These are phyloP conservation scores for Idaea straminata DNA, from an alignment of 2,888 invertebrate species.

Conservation along the genomic window DNA sequence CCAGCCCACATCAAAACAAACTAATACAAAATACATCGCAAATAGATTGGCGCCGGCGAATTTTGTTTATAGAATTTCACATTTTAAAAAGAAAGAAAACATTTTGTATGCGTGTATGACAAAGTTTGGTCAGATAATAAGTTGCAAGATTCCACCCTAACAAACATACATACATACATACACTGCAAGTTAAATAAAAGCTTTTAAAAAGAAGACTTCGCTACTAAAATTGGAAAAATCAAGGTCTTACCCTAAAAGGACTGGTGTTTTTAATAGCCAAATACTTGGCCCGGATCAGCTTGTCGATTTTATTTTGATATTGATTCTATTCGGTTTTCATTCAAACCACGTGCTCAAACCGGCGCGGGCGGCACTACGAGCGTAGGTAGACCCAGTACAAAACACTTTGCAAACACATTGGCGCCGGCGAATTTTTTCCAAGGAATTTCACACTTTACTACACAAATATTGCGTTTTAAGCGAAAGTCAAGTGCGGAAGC, in stretches of 20 bases:
- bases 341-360: neutral
- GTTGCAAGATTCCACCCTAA: too few relatives aligned
- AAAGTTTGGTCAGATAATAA: too few relatives aligned
- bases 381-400: conserved; percentile 17
- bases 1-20: conserved; percentile 44
- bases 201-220: too few relatives aligned
- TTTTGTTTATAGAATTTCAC: conserved; percentile 19
- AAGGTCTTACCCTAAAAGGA: too few relatives aligned
- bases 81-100: neutral
- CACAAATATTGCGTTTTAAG: conserved; percentile 18
- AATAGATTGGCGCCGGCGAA: conserved; percentile 28
- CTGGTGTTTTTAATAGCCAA: too few relatives aligned
- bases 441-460: conserved; percentile 28
- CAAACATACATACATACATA: too few relatives aligned
- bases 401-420: conserved; percentile 21
- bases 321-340: too few relatives aligned
- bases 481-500: conserved; percentile 28
- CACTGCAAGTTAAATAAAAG: too few relatives aligned
- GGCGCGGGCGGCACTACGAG: neutral
- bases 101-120: too few relatives aligned
- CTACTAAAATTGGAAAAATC: too few relatives aligned
- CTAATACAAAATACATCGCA: conserved; percentile 17
- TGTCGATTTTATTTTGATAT: too few relatives aligned
- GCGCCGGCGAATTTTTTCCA: conserved; percentile 20
- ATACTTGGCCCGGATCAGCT: too few relatives aligned